Percentiles rank a stretch among this genome's conserved stretches.
Evolutionary conservation across 1,140 invertebrate genomes (phyloP).

Genomic region (Lepidurus apus): DNA sequence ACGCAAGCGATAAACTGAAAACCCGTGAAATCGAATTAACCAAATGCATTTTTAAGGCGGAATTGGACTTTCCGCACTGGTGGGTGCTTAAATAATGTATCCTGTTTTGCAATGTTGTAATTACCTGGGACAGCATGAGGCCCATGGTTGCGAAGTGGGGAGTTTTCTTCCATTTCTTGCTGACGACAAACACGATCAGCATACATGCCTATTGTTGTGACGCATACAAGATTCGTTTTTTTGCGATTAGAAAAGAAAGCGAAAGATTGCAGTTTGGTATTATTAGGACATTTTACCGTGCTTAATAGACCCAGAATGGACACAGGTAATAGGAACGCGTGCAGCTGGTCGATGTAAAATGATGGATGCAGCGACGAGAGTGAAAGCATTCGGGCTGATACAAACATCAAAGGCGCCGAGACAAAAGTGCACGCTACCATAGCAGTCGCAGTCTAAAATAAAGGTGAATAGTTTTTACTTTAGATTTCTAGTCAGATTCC

Average conservation of each 20-base stretch:
- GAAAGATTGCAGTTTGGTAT: neutral
- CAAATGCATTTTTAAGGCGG: neutral
- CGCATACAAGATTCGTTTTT: neutral
- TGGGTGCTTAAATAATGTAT: neutral
- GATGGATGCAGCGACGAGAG: slow-evolving; percentile 59
- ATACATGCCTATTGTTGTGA: slow-evolving; percentile 59
- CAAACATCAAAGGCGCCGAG: slow-evolving; percentile 88
- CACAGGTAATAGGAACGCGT: slow-evolving; percentile 72
- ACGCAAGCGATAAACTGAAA: slow-evolving; percentile 59
- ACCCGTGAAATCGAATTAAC: slow-evolving; percentile 37
- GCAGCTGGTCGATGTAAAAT: slow-evolving; percentile 68
- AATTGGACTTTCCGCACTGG: neutral
- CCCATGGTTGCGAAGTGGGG: slow-evolving; percentile 76
- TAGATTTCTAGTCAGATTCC: no score
- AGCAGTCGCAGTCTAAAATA: slow-evolving; percentile 73
- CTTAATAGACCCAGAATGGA: slow-evolving; percentile 69
- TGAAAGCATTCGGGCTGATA: slow-evolving; percentile 86
- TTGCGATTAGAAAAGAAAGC: slow-evolving; percentile 6
- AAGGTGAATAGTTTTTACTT: neutral
- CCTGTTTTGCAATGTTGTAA: neutral
- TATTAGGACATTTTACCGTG: slow-evolving; percentile 49
- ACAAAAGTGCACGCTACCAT: slow-evolving; percentile 92
- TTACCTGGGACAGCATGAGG: slow-evolving; percentile 72
- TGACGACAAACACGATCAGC: slow-evolving; percentile 65
- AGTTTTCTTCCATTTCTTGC: slow-evolving; percentile 67